Percentiles rank a stretch among this genome's conserved stretches.
Evolutionary conservation across 2,888 invertebrate species (phyloP).

Genomic region (Odontocerum albicorne): DNA sequence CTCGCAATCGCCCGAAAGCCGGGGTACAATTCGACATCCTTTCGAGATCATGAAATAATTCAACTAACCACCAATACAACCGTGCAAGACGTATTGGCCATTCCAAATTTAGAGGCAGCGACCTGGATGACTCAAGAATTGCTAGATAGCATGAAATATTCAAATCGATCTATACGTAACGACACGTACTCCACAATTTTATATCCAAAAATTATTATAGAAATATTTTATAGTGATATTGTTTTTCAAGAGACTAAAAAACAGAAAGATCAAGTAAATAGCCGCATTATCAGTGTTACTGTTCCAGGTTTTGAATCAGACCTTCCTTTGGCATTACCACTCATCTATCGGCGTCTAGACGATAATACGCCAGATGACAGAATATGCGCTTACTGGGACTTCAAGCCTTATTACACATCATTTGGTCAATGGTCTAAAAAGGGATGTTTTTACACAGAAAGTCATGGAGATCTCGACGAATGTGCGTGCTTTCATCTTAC

Average conservation of each 20-base stretch:
- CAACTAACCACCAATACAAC: conserved; percentile 52
- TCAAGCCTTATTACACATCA: conserved; percentile 40
- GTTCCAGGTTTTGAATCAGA: conserved; percentile 61
- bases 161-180: background rate
- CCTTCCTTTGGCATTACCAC: conserved; percentile 56
- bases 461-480: conserved; percentile 42
- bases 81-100: conserved; percentile 50
- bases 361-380: conserved; percentile 39
- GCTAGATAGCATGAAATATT: conserved; percentile 45
- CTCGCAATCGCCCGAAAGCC: conserved; percentile 46
- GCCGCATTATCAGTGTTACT: conserved; percentile 61
- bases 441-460: conserved; percentile 52
- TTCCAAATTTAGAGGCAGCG: conserved; percentile 55
- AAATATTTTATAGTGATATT: conserved; percentile 56
- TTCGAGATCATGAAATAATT: conserved; percentile 47
- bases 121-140: conserved; percentile 55
- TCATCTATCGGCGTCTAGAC: conserved; percentile 49
- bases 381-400: conserved; percentile 63
- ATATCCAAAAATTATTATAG: conserved; percentile 52
- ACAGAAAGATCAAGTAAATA: conserved; percentile 44
- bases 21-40: conserved; percentile 41
- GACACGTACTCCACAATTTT: conserved; percentile 7
- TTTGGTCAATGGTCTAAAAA: conserved; percentile 59
- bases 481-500: conserved; percentile 62
- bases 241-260: conserved; percentile 54